These are phyloP conservation scores for Paraplagusia blochii DNA, from an alignment of 2,113 vertebrate species.

Conservation along the genomic window DNA sequence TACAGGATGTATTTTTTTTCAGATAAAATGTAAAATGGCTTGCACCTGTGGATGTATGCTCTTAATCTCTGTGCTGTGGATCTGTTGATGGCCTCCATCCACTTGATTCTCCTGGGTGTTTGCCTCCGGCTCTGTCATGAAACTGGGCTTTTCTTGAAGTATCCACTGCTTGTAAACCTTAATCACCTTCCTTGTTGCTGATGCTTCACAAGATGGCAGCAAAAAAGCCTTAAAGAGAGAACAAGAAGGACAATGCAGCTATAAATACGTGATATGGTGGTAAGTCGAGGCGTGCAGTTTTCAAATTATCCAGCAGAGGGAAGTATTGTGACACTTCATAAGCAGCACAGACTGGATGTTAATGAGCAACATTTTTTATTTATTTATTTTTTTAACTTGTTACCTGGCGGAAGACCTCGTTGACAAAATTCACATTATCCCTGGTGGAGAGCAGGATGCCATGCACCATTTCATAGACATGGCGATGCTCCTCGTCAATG, in stretches of 20 bases:
- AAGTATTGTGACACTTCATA: conserved; percentile 33
- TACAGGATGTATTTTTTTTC: too few species aligned
- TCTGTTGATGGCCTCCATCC: conserved; percentile 58
- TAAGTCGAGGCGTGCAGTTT: not conserved
- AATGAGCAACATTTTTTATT: too few species aligned
- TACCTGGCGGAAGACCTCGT: conserved; percentile 97
- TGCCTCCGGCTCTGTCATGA: conserved; percentile 92
- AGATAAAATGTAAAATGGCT: too few species aligned
- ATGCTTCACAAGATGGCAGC: conserved; percentile 89
- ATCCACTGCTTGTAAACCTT: conserved; percentile 97
- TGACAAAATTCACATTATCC: conserved; percentile 95
- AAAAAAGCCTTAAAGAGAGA: conserved; percentile 84
- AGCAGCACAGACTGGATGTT: too few species aligned
- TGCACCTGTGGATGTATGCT: conserved; percentile 73
- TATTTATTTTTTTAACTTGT: too few species aligned
- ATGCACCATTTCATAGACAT: conserved; percentile 92
- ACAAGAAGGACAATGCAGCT: not conserved
- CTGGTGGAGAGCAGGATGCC: conserved; percentile 89
- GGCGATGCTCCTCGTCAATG: conserved; percentile 89
- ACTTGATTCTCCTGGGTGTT: conserved; percentile 74
- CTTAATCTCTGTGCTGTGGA: conserved; percentile 72
- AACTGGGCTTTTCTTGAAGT: conserved; percentile 87
- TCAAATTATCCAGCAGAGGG: conserved; percentile 62
- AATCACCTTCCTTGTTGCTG: conserved; percentile 89
- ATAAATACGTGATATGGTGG: too few species aligned